Evolutionary conservation across 2,888 invertebrate genomes (phyloP), one percentile per base, ranked within the genome.

Genomic region (Drosophila sordidula): DNA sequence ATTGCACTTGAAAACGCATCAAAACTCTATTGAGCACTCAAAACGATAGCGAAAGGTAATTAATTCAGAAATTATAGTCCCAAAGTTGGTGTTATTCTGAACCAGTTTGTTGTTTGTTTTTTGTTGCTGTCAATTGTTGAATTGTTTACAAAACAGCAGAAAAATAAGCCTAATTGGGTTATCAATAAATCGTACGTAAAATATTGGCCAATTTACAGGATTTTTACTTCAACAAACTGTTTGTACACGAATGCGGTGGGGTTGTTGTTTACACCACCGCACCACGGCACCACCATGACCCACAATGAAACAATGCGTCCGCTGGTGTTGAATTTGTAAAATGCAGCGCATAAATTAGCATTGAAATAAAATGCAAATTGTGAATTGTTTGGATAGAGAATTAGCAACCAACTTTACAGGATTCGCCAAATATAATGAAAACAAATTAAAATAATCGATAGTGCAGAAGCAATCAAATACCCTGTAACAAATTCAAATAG

Each of bases 111-210:
- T 29, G 38, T 34, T 32, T 29, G 45, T n/a, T 54, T 16, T 45
- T 42, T 55, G 44, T 65, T 64, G 49, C 29, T 39, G 38, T 39
- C 41, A 44, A 50, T 64, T 67, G 57, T 55, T 57, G 54, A 51
- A n/a, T 61, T 62, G 70, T 77, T 78, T 65, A 61, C 61, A 72
- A 52, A 75, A 42, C 64, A 58, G 56, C 45, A 50, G 29, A 54
- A 83, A 83, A 75, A 70, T 67, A 68, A 44, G 62, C 73, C 63
- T 78, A 78, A 84, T 84, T 83, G 70, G 70, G 75, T 81, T 81
- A 75, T 78, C 81, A 70, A 79, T 73, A 84, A 84, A 84, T 83
- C 73, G 71, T 66, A 67, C 42, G 51, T 59, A 45, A 81, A 75
- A 81, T 77, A 70, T 69, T 78, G 69, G 51, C 56, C 71, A 66